These are phyloP conservation scores for Gila orcuttii DNA, from an alignment of 2,113 vertebrate genomes.

Conservation along the genomic window DNA sequence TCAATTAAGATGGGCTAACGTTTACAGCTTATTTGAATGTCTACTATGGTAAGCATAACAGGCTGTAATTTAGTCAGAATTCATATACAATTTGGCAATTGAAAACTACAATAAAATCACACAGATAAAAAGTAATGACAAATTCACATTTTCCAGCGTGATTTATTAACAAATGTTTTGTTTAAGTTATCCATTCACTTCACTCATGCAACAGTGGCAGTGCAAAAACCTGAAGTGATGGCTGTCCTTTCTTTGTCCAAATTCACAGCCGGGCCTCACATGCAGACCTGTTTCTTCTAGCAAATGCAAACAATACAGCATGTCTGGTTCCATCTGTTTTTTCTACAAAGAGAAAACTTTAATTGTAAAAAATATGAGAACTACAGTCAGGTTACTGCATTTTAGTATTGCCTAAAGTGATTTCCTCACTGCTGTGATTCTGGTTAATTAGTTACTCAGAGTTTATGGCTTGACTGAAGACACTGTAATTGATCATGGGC, in stretches of 20 bases:
- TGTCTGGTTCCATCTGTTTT: slow-evolving; percentile 64
- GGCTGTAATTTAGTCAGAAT: background rate
- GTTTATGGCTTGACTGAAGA: background rate
- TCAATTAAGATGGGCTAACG: background rate
- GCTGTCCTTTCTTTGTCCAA: slow-evolving; percentile 65
- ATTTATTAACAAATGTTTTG: background rate
- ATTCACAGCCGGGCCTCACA: slow-evolving; percentile 61
- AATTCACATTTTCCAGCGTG: background rate
- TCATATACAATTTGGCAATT: too few species aligned
- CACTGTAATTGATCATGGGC: background rate
- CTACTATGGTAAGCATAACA: too few species aligned
- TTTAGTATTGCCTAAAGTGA: too few species aligned
- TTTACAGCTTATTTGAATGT: background rate
- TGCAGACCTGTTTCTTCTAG: slow-evolving; percentile 71
- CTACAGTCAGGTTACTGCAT: background rate
- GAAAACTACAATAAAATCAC: too few species aligned
- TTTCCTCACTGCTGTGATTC: background rate
- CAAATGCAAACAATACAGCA: slow-evolving; percentile 69
- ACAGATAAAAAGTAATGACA: background rate
- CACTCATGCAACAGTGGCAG: background rate
- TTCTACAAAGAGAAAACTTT: slow-evolving; percentile 61
- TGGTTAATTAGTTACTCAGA: background rate
- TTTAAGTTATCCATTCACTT: background rate
- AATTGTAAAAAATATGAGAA: background rate
- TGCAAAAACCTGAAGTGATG: slow-evolving; percentile 72